Evolutionary conservation across 2,888 invertebrate species (phyloP).

Genomic region (Clitarchus hookeri): DNA sequence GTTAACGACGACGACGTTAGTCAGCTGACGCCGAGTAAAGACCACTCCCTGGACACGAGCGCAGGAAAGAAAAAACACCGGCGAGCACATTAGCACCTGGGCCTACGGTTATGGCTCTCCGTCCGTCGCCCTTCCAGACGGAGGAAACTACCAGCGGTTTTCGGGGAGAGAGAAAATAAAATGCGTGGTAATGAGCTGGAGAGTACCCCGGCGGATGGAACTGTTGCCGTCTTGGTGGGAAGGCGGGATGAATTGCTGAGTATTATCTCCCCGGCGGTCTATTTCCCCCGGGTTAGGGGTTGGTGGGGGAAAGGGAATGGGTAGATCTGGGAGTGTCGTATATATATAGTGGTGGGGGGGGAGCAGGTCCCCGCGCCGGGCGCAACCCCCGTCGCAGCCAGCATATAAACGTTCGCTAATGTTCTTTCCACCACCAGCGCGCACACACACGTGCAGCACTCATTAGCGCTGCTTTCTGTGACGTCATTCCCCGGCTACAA

Average conservation of each 20-base stretch:
- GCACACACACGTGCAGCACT: neutral
- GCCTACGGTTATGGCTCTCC: neutral
- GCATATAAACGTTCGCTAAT: constrained; percentile 14
- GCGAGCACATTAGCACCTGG: neutral
- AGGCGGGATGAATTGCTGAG: neutral
- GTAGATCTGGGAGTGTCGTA: too few relatives aligned
- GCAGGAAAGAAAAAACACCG: neutral
- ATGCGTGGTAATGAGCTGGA: neutral
- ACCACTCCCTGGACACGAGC: too few relatives aligned
- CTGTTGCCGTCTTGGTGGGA: neutral
- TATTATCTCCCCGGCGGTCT: neutral
- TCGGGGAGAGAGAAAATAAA: neutral
- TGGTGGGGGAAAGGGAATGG: neutral
- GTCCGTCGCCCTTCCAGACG: neutral
- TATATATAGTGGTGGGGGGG: too few relatives aligned
- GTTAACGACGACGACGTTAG: too few relatives aligned
- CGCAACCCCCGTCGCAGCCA: neutral
- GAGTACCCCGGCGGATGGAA: neutral
- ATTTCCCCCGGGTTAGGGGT: neutral
- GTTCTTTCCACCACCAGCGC: neutral
- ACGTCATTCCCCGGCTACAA: neutral
- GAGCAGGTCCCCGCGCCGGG: neutral
- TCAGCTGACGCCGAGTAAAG: too few relatives aligned
- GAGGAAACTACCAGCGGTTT: neutral
- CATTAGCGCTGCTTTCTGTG: constrained; percentile 3